Evolutionary conservation across 1,140 invertebrate genomes (phyloP).

Genomic region (Eriocheir sinensis): DNA sequence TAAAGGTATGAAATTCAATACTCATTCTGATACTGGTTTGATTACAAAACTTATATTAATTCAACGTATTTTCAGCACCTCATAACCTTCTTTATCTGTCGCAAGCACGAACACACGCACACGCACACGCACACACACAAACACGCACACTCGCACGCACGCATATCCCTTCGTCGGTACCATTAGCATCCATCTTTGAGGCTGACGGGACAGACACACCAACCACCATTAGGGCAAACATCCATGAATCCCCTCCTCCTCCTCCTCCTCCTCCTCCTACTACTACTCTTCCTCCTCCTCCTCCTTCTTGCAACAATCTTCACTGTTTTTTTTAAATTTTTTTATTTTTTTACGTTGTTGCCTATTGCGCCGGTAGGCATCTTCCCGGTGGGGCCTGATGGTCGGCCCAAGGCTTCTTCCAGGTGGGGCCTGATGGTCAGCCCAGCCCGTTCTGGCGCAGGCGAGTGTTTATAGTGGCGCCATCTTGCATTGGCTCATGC

Average conservation of each 20-base stretch:
- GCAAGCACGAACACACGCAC: neutral
- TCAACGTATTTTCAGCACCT: neutral
- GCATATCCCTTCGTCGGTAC: neutral
- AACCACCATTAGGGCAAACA: neutral
- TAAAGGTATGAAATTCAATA: neutral
- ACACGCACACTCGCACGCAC: neutral
- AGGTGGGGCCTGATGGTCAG: too few species aligned
- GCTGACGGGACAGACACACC: neutral
- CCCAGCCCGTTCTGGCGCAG: too few species aligned
- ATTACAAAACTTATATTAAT: neutral
- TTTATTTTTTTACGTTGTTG: too few species aligned
- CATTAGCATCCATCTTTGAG: neutral
- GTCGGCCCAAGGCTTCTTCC: too few species aligned
- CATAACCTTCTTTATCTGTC: neutral
- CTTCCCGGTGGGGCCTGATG: too few species aligned
- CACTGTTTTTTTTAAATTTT: too few species aligned
- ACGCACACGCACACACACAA: constrained; percentile 25
- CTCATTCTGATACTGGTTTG: neutral
- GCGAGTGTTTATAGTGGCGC: too few species aligned
- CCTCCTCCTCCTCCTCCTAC: neutral
- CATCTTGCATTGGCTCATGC: too few species aligned
- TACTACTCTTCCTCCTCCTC: neutral
- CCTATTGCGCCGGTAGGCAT: too few species aligned
- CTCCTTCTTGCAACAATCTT: neutral
- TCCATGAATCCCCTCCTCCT: neutral